Evolutionary conservation across 2,888 invertebrate species (phyloP).

Genomic region (Chrysotoxum bicinctum): DNA sequence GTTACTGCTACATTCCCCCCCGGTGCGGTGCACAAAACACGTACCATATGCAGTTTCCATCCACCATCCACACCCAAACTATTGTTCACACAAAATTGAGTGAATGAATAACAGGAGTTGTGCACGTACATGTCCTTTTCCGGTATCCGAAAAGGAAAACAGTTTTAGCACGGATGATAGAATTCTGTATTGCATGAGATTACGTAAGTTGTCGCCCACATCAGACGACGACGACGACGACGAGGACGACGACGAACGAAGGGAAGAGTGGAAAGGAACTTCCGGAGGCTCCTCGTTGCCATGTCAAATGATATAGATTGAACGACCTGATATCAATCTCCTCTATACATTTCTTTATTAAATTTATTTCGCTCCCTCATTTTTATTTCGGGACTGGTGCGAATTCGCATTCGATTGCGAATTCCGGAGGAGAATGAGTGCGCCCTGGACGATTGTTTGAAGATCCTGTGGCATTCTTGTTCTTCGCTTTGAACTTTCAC

Average conservation of each 20-base stretch:
- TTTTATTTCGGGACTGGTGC: not conserved
- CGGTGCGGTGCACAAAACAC: conserved; percentile 30
- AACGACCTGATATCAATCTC: conserved; percentile 52
- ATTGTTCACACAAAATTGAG: conserved; percentile 68
- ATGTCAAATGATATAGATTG: conserved; percentile 58
- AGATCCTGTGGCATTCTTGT: conserved; percentile 7
- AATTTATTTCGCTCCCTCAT: conserved; percentile 9
- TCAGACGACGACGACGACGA: not conserved
- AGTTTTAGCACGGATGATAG: conserved; percentile 57
- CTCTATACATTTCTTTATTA: conserved; percentile 12
- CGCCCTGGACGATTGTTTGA: conserved; percentile 17
- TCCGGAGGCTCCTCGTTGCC: conserved; percentile 6
- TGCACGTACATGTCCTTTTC: conserved; percentile 60
- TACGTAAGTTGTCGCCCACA: conserved; percentile 31
- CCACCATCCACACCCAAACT: not conserved
- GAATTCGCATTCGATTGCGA: not conserved
- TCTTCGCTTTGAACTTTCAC: conserved; percentile 39
- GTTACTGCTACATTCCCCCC: not conserved
- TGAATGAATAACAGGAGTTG: conserved; percentile 59
- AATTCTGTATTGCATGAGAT: conserved; percentile 47
- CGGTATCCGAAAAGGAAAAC: conserved; percentile 54
- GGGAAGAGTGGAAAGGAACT: not conserved
- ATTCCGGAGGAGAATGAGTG: not conserved
- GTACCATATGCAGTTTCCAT: conserved; percentile 44
- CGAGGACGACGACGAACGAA: not conserved